Evolutionary conservation across 1,140 invertebrate species (phyloP).

Genomic region (Drosophila prosaltans): DNA sequence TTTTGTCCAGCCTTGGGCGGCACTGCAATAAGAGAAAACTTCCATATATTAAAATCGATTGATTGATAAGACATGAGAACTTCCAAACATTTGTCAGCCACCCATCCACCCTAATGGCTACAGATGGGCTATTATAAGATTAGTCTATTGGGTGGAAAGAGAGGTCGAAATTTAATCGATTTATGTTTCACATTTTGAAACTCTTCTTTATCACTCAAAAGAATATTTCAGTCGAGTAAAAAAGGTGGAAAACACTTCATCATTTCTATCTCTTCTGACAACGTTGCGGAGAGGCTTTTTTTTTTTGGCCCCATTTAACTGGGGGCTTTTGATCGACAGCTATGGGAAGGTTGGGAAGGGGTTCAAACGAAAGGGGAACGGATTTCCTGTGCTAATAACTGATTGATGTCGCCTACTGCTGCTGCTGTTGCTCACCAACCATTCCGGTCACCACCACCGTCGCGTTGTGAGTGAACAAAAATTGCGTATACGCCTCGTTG

Average conservation of each 20-base stretch:
- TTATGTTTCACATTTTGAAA: conserved; percentile 1
- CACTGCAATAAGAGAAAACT: conserved; percentile 54
- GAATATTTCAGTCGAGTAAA: too few relatives aligned
- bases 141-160: background rate
- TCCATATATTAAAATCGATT: background rate
- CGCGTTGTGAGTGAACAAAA: conserved; percentile 44
- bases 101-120: background rate
- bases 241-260: too few relatives aligned
- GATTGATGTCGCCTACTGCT: conserved; percentile 61
- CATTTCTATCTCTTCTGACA: too few relatives aligned
- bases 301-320: conserved; percentile 5
- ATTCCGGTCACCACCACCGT: background rate
- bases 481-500: conserved; percentile 69
- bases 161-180: too few relatives aligned
- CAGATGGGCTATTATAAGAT: background rate
- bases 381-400: conserved; percentile 70
- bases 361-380: conserved; percentile 14
- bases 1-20: conserved; percentile 81
- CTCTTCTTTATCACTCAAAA: background rate
- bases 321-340: background rate
- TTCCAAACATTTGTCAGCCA: background rate
- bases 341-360: background rate
- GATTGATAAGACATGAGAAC: background rate
- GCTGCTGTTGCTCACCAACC: background rate
- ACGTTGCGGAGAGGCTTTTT: background rate